Conservation (phyloP, 30 jellyfish, hydroid and myxozoan genomes). For the Mastigias papua region DNA sequence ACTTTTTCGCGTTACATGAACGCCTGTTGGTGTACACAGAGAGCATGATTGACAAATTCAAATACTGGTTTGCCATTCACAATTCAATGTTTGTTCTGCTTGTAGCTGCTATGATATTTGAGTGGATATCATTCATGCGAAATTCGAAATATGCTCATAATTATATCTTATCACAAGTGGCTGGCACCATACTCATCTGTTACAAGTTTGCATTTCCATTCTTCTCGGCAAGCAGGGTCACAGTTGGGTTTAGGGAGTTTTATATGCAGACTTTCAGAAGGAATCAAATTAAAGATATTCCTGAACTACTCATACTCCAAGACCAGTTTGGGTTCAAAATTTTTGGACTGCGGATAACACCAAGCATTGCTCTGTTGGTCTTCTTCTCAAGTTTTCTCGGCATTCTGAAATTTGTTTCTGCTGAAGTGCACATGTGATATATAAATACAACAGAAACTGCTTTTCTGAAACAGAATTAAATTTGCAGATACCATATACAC, state of each 20-base stretch:
- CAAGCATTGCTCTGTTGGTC: conserved; percentile 40
- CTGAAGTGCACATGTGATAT: conserved; percentile 4
- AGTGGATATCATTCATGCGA: conserved; percentile 63
- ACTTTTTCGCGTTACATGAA: conserved; percentile 36
- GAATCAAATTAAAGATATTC: conserved; percentile 52
- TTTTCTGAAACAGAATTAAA: too few relatives aligned
- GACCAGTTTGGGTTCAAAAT: conserved; percentile 41
- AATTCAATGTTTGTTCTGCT: conserved; percentile 35
- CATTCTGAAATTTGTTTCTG: conserved; percentile 43
- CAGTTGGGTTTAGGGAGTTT: conserved; percentile 39
- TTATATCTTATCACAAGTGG: conserved; percentile 50
- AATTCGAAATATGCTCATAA: conserved; percentile 26
- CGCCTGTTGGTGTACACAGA: conserved; percentile 18
- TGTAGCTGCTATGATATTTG: conserved; percentile 65
- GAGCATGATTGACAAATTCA: conserved; percentile 29
- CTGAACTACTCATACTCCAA: conserved; percentile 40
- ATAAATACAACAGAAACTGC: too few relatives aligned
- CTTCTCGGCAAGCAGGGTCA: conserved; percentile 72
- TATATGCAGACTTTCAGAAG: conserved; percentile 36
- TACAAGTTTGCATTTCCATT: conserved; percentile 72
- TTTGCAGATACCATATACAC: too few relatives aligned
- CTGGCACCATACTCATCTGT: conserved; percentile 51
- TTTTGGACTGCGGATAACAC: conserved; percentile 52
- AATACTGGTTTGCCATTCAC: conserved; percentile 66
- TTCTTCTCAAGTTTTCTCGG: conserved; percentile 65